A percentile compares a stretch with the other conserved stretches of the same genome.
These are phyloP conservation scores for Tragelaphus strepsiceros DNA, from an alignment of 2,113 vertebrate genomes.

Conservation along the genomic window DNA sequence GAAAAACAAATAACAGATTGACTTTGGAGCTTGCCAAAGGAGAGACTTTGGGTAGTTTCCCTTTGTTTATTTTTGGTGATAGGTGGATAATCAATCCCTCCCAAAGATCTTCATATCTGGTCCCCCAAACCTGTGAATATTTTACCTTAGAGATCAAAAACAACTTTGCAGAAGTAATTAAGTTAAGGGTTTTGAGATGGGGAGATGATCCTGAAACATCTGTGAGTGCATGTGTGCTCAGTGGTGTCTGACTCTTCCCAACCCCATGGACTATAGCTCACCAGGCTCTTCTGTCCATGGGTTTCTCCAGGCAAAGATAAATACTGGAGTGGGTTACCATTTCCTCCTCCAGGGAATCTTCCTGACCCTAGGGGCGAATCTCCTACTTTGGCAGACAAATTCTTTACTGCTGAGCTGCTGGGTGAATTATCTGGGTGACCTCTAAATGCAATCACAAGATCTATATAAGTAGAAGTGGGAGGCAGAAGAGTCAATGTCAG, in stretches of 20 bases:
- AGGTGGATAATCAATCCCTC: neutral
- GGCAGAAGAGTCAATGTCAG: neutral
- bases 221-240: neutral
- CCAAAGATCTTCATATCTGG: neutral
- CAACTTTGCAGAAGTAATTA: neutral
- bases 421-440: neutral
- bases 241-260: neutral
- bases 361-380: accelerated
- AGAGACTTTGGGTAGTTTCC: neutral
- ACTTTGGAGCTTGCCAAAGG: neutral
- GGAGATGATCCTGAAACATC: neutral
- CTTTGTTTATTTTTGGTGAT: neutral
- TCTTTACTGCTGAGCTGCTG: neutral
- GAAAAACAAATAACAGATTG: neutral
- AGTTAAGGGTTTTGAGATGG: neutral
- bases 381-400: neutral
- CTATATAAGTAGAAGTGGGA: neutral
- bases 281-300: neutral
- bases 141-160: neutral
- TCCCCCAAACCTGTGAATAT: neutral
- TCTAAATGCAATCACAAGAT: neutral
- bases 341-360: neutral
- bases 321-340: neutral
- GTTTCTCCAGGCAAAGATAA: neutral
- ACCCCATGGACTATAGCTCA: neutral